Evolutionary conservation across 2,797 vertebrate species (phyloP).

Genomic region (Takifugu ocellatus): DNA sequence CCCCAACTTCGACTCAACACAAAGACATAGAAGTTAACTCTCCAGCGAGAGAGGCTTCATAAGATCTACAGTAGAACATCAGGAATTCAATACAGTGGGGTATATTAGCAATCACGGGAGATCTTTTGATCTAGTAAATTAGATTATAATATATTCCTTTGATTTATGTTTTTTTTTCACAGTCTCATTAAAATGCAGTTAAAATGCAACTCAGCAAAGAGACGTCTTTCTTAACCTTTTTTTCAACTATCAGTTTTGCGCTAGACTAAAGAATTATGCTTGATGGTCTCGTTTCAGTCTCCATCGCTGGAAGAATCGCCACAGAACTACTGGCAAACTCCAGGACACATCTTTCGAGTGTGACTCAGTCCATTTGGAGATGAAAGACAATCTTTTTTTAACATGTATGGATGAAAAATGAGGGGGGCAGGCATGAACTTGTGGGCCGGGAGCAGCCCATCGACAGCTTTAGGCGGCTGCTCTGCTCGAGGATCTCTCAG

Average conservation of each 20-base stretch:
- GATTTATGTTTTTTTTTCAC: conserved; percentile 61
- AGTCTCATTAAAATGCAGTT: conserved; percentile 71
- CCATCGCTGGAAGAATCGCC: conserved; percentile 9
- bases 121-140: conserved; percentile 78
- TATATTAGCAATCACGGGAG: conserved; percentile 69
- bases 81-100: conserved; percentile 67
- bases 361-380: conserved; percentile 25
- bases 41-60: conserved; percentile 61
- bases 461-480: conserved; percentile 57
- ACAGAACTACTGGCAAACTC: conserved; percentile 18
- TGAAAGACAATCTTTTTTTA: neutral
- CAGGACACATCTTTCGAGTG: conserved; percentile 8
- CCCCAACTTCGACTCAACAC: conserved; percentile 40
- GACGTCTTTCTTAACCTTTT: conserved; percentile 67
- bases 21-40: conserved; percentile 49
- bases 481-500: conserved; percentile 50
- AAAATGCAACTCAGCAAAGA: conserved; percentile 73
- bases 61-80: conserved; percentile 63
- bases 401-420: neutral
- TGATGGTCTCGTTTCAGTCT: neutral
- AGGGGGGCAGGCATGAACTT: neutral
- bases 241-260: conserved; percentile 35
- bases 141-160: conserved; percentile 80
- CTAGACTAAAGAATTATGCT: neutral
- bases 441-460: conserved; percentile 60